Evolutionary conservation across 2,797 vertebrate species (phyloP).

Genomic region (Vespertilio murinus): DNA sequence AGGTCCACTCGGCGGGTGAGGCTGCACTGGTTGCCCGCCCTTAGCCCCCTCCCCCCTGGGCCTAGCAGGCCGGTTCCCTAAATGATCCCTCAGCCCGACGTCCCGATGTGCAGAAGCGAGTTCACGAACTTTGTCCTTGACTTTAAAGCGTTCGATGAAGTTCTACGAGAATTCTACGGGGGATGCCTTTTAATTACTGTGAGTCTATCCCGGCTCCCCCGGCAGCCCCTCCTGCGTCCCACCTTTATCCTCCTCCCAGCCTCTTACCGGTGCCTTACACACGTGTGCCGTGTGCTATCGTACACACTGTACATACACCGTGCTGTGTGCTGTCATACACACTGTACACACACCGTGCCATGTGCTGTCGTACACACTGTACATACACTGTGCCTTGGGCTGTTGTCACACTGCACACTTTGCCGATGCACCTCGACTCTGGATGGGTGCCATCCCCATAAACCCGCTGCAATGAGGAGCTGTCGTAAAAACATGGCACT

Average conservation of each 20-base stretch:
- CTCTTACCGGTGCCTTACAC: neutral
- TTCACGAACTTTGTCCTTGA: neutral
- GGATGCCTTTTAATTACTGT: neutral
- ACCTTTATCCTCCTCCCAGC: neutral
- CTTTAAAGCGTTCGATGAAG: neutral
- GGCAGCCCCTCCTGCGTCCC: neutral
- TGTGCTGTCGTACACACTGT: too few relatives aligned
- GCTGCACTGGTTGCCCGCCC: neutral
- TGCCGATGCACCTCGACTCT: neutral
- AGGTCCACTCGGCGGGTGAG: too few relatives aligned
- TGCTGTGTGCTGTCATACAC: too few relatives aligned
- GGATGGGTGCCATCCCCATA: too few relatives aligned
- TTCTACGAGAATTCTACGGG: neutral
- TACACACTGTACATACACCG: too few relatives aligned
- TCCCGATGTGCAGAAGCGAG: neutral
- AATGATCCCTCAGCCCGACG: neutral
- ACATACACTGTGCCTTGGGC: too few relatives aligned
- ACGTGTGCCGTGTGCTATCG: too few relatives aligned
- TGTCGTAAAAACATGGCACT: rapidly evolving
- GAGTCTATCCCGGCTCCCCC: neutral
- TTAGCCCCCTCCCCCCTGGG: neutral
- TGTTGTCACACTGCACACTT: too few relatives aligned
- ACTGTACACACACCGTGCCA: too few relatives aligned
- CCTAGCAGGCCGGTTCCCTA: neutral
- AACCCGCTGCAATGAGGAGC: neutral